Evolutionary conservation across 1,140 invertebrate genomes (phyloP).

Genomic region (Papilio machaon): DNA sequence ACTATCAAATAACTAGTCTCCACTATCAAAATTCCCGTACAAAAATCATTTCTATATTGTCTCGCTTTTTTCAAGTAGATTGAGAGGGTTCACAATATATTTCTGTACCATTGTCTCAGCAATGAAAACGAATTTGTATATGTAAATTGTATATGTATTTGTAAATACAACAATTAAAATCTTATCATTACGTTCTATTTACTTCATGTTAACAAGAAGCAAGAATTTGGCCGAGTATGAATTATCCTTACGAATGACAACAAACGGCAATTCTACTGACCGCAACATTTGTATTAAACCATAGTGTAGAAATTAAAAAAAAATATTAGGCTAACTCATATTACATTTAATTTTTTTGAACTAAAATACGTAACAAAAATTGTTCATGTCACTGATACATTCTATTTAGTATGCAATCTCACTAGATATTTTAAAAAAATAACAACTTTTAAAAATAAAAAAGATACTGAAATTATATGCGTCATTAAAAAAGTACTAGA

Average conservation of each 20-base stretch:
- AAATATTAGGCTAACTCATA: not conserved
- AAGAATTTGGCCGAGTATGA: slow-evolving; percentile 25
- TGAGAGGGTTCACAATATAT: not conserved
- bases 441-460: no score
- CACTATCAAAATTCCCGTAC: not conserved
- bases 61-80: not conserved
- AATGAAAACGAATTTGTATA: not conserved
- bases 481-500: no score
- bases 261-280: not conserved
- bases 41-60: not conserved
- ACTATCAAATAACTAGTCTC: not conserved
- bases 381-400: no score
- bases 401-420: no score
- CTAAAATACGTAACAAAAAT: no score
- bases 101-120: not conserved
- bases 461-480: no score
- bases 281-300: no score
- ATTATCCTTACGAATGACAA: slow-evolving; percentile 20
- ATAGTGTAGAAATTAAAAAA: no score
- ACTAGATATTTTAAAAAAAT: no score
- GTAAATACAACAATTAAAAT: not conserved
- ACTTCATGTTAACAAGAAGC: not conserved
- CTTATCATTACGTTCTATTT: not conserved
- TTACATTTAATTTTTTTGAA: no score
- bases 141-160: no score